These are phyloP conservation scores for Drosophila greeni DNA, from an alignment of 2,888 invertebrate genomes.

Conservation along the genomic window DNA sequence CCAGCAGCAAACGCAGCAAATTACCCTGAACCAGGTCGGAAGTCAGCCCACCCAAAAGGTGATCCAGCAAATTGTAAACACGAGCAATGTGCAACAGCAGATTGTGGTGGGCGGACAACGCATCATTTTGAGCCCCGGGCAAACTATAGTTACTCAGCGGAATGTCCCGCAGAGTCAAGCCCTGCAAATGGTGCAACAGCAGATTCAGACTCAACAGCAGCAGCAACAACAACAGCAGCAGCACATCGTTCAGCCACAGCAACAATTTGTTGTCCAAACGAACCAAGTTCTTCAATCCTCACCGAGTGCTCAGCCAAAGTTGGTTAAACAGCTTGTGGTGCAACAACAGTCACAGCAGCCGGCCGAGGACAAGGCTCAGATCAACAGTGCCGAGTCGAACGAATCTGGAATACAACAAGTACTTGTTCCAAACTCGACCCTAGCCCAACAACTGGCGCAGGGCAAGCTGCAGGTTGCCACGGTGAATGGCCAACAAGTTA, in stretches of 20 bases:
- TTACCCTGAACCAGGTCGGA: slow-evolving; percentile 59
- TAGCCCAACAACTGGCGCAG: slow-evolving; percentile 89
- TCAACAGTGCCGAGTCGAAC: slow-evolving; percentile 73
- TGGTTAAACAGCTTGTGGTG: slow-evolving; percentile 72
- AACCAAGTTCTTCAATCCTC: slow-evolving; percentile 61
- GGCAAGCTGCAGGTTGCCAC: slow-evolving; percentile 91
- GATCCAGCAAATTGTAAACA: slow-evolving; percentile 78
- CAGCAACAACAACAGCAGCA: slow-evolving; percentile 57
- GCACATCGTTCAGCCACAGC: slow-evolving; percentile 70
- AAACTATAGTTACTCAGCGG: slow-evolving; percentile 78
- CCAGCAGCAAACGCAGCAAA: slow-evolving; percentile 62
- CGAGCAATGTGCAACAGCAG: slow-evolving; percentile 78
- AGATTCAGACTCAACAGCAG: slow-evolving; percentile 57
- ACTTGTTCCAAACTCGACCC: slow-evolving; percentile 86
- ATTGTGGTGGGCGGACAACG: slow-evolving; percentile 78
- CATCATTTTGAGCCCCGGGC: slow-evolving; percentile 78
- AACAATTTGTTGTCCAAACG: slow-evolving; percentile 69
- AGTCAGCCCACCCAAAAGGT: slow-evolving; percentile 76
- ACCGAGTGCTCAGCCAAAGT: slow-evolving; percentile 54
- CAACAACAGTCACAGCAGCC: slow-evolving; percentile 62
- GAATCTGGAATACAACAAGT: slow-evolving; percentile 81
- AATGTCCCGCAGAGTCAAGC: slow-evolving; percentile 75
- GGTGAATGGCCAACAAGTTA: slow-evolving; percentile 90
- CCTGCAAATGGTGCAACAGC: slow-evolving; percentile 66
- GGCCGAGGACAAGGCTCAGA: slow-evolving; percentile 64